Conservation (phyloP, 1,140 invertebrate genomes). For the Triops longicaudatus region DNA sequence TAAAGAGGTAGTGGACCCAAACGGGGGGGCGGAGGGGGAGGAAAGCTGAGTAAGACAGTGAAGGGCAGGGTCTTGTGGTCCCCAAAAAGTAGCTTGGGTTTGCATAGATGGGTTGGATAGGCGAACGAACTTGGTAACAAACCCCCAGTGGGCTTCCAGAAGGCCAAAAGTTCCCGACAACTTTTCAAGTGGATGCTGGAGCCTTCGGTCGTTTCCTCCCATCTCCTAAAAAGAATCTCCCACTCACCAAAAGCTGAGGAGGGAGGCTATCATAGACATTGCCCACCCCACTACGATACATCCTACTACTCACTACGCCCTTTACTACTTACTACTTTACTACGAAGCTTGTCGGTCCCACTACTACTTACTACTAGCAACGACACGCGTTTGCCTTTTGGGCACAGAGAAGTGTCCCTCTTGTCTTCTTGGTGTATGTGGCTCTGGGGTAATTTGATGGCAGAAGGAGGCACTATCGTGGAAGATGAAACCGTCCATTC, state of each 20-base stretch:
- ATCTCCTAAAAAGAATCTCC: not conserved
- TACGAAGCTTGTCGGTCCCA: not conserved
- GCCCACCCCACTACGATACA: not conserved
- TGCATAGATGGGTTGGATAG: not conserved
- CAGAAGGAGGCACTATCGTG: not conserved
- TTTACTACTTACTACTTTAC: constrained; percentile 3
- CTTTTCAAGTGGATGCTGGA: constrained; percentile 2
- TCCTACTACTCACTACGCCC: not conserved
- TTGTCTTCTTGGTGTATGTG: not conserved
- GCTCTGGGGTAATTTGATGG: too few species aligned
- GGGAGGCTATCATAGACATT: not conserved
- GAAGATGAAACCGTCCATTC: not conserved
- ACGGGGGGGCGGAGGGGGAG: not conserved
- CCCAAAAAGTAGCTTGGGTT: not conserved
- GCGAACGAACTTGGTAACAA: not conserved
- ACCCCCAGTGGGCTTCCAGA: not conserved
- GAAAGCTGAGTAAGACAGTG: not conserved
- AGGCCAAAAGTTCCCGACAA: not conserved
- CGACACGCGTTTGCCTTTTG: constrained; percentile 4
- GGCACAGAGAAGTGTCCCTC: not conserved
- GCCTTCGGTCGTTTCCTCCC: not conserved
- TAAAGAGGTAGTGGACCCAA: not conserved
- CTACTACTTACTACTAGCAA: not conserved
- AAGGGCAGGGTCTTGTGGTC: not conserved
- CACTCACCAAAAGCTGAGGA: not conserved